Evolutionary conservation across 2,113 vertebrate species (phyloP), one percentile per base, ranked within the genome.

Genomic region (Nerophis lumbriciformis): DNA sequence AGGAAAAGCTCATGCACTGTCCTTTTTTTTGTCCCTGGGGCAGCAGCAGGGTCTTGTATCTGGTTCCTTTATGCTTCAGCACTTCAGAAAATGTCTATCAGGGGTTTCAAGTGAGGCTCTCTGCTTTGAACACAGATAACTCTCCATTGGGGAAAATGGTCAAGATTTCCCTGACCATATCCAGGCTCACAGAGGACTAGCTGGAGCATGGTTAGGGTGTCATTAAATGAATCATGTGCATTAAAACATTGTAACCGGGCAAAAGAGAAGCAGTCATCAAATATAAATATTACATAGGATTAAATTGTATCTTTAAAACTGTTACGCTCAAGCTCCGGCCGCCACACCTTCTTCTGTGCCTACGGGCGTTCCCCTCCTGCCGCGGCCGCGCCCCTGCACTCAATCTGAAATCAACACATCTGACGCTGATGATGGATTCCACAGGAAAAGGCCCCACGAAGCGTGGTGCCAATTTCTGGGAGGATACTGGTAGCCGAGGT

Each of bases 221-320:
- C 59, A 72, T 76, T 79, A 68, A 78, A 82, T 78, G 81, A 76
- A 69, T 63, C 64, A 73, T 78, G 63, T 76, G 78, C 66, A 68
- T 49, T 76, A 62, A 69, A 53, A 62, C 58, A 57, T 68, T 67
- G 69, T 66, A 76, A 62, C 50, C 28, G 28, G 28, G 28, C 28
- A 28, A 28, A 28, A 28, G 3, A 66, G 67, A 12, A 69, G 44
- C 61, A 66, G 8, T 42, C 48, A 63, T 38, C 35, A 14, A 48
- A 16, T 8, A n/a, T 21, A 16, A 49, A 21, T 21, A 37, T 19
- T 10, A 3, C 1, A 11, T 12, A 45, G 10, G 12, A 45, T 45
- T 45, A 4, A 1, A 45, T 45, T 45, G 10, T 45, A 5, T 11
- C 9, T 45, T 45, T 3, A 45, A 45, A 45, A 3, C 42, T 28